A percentile compares a stretch with the other conserved stretches of the same genome.
Evolutionary conservation across 1,140 invertebrate genomes (phyloP).

Genomic region (Tribolium castaneum): DNA sequence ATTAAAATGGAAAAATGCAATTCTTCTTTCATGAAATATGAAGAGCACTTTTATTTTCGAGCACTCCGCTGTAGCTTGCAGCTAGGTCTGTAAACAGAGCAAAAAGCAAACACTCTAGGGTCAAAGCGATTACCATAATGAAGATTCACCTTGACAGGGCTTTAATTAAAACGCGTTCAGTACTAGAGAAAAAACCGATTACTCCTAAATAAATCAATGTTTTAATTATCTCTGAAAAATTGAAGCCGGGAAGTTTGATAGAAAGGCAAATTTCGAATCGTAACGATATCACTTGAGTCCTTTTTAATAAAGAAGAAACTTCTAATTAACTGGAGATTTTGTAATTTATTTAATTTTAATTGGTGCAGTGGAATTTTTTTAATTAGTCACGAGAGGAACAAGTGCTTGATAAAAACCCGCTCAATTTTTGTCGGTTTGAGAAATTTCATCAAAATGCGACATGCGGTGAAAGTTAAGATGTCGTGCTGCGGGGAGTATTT

Average conservation of each 20-base stretch:
- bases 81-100: neutral
- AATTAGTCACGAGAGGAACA: constrained; percentile 14
- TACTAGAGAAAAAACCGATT: neutral
- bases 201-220: constrained; percentile 21
- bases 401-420: neutral
- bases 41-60: too few relatives aligned
- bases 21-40: too few relatives aligned
- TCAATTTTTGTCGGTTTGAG: neutral
- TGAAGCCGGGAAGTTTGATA: constrained; percentile 6
- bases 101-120: neutral
- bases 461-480: constrained; percentile 15
- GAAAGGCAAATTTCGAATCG: neutral
- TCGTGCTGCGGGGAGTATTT: neutral
- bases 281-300: neutral
- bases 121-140: constrained; percentile 6
- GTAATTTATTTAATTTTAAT: constrained; percentile 29
- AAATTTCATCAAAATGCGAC: constrained; percentile 11
- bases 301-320: constrained; percentile 4
- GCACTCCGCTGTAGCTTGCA: too few relatives aligned
- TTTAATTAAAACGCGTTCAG: neutral
- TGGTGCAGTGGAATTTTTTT: neutral
- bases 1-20: too few relatives aligned
- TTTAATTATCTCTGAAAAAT: constrained; percentile 24
- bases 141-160: constrained; percentile 4
- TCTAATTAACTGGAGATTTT: constrained; percentile 27